Evolutionary conservation across 2,888 invertebrate genomes (phyloP), one percentile per base, ranked within the genome.

Genomic region (Diarsia dahlii): DNA sequence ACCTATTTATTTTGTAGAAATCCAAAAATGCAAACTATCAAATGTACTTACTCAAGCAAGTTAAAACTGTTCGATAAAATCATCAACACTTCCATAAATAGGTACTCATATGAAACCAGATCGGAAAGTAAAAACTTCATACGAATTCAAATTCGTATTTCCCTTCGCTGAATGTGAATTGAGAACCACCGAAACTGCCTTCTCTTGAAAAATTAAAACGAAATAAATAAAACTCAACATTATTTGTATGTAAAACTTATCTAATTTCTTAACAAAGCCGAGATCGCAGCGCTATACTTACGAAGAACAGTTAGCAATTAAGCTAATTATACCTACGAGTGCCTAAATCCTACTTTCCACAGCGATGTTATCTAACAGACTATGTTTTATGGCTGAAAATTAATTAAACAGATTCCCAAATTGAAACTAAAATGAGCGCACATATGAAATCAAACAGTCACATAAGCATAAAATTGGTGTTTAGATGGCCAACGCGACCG

Each of bases 391-490:
- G 87, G 86, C 90, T 90, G 83, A 90, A 92, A 93, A 93, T 92
- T 93, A 94, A 94, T 94, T 93, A 91, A 90, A 90, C 87, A 81
- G 81, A 90, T 90, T 91, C 88, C 89, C 83, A 87, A 89, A 92
- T 91, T 92, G 90, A 89, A 92, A 90, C 85, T 87, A 87, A 88
- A 90, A 88, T 84, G 88, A 84, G 78, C 75, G 74, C 84, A 80
- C 86, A 88, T 89, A 90, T 89, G 88, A 90, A 93, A 93, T 92
- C 92, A 92, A 94, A 94, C 86, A 92, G 90, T 93, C 92, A 90
- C 91, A 93, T 92, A 90, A 92, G 91, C 94, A 94, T 94, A 92
- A 94, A 95, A 95, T 94, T 92, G 92, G 89, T 93, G 91, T 95
- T 94, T 94, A 92, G 92, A 92, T 91, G 88, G 87, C 90, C 90